Evolutionary conservation across 2,797 vertebrate genomes (phyloP).

Genomic region (Pipistrellus pipistrellus): DNA sequence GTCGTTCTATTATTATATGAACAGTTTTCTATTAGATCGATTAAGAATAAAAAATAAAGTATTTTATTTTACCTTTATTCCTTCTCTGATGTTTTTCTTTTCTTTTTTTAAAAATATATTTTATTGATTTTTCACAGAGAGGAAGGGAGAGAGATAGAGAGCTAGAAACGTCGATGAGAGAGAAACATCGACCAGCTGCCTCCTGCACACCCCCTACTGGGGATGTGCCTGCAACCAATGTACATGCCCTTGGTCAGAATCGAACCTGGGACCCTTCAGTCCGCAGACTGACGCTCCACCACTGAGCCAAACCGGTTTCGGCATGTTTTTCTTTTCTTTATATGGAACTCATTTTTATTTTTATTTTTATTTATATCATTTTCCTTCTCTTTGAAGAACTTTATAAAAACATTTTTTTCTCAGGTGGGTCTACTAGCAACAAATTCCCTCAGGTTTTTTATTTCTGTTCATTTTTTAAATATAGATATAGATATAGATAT

Average conservation of each 20-base stretch:
- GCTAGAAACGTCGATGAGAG: no score
- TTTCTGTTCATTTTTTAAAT: neutral
- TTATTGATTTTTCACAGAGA: no score
- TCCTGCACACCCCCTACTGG: no score
- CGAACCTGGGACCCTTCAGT: no score
- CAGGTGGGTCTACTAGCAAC: neutral
- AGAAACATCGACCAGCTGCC: no score
- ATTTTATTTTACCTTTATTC: slow-evolving; percentile 2
- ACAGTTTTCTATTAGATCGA: neutral
- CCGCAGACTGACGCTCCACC: no score
- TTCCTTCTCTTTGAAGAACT: neutral
- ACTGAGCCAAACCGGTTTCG: no score
- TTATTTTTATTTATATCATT: neutral
- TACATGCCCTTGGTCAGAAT: no score
- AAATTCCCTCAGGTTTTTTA: neutral
- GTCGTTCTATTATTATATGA: neutral
- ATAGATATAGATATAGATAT: no score
- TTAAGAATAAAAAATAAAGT: neutral
- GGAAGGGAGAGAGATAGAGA: no score
- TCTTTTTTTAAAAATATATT: neutral
- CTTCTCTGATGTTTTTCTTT: neutral
- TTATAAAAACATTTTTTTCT: neutral
- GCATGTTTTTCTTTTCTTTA: neutral
- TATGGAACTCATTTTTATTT: neutral
- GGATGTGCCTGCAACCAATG: no score